Base-by-base conservation (phyloP, 1,140 invertebrate genomes). In the Melanaphis sacchari region DNA sequence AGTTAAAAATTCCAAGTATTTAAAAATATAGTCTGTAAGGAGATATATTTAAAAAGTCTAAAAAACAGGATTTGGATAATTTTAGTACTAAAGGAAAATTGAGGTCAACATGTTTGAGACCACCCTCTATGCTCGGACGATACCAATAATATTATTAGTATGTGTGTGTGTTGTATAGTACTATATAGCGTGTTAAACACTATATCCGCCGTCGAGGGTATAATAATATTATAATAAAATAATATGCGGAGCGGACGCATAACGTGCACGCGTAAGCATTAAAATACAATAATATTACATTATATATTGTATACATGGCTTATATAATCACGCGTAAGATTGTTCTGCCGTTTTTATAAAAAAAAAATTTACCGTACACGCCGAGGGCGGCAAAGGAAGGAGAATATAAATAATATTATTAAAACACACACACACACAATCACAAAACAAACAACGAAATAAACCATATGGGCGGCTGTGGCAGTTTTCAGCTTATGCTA, bases 401-500 rank as follows among this genome's bases (percentile, higher is more conserved):
- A n/a, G 59, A 76, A 76, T 76, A 76, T 76, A 76, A 76, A 76
- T 76, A 76, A 76, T 76, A 76, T 76, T 76, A 76, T 66, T 66
- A 66, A 66, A 66, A 59, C 26, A 59, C 54, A 59, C 54, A 52
- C 52, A 52, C 21, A 24, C 52, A 24, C 52, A 31, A 15, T 11
- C n/a, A 76, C 59, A 88, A 88, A 88, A 88, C 87, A 49, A 88
- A 88, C 46, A 49, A 88, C 87, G 43, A 36, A 88, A 88, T 49
- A 88, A 88, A 49, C 87, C 87, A 49, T 88, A 88, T 49, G 87
- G 87, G 87, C 87, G 43, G 43, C 43, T 11, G 46, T 18, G 87
- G n/a, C 87, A n/a, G 43, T 49, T 88, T 88, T 88, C 87, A 49
- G 87, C 43, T 88, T 88, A 88, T 88, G 87, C 43, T 88, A 88